These are phyloP conservation scores for Machaerirhynchus nigripectus DNA, from an alignment of 2,113 vertebrate genomes.

Conservation along the genomic window DNA sequence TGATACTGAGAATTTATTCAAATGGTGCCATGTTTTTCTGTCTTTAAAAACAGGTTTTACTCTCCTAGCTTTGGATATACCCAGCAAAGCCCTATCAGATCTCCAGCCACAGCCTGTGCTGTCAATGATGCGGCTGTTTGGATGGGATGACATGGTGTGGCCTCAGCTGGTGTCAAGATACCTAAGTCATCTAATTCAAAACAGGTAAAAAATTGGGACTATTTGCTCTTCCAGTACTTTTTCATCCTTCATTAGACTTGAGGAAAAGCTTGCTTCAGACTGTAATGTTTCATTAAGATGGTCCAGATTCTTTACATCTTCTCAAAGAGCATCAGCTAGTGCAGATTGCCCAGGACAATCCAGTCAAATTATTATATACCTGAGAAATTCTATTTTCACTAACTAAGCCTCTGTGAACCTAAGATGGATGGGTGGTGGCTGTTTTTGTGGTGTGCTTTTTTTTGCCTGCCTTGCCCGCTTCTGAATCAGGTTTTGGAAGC, in stretches of 20 bases:
- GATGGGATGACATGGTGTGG: conserved; percentile 94
- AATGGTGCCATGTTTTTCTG: background rate
- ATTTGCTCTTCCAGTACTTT: background rate
- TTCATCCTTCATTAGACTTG: background rate
- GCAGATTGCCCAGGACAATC: background rate
- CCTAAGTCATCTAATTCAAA: conserved; percentile 89
- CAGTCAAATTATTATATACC: background rate
- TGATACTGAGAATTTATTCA: background rate
- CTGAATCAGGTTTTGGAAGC: conserved; percentile 3
- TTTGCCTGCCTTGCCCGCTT: background rate
- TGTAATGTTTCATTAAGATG: background rate
- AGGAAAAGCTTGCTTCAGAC: background rate
- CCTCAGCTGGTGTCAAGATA: conserved; percentile 89
- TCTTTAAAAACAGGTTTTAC: conserved; percentile 85
- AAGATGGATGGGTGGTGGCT: background rate
- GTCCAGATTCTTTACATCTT: background rate
- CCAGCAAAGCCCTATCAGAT: conserved; percentile 84
- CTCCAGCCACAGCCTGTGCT: conserved; percentile 89
- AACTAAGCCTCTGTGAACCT: background rate
- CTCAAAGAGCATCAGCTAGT: background rate
- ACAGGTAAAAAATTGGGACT: conserved; percentile 76
- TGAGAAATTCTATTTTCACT: background rate
- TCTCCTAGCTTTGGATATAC: conserved; percentile 88
- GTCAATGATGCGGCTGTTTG: conserved; percentile 89
- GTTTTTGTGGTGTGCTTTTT: background rate